These are phyloP conservation scores for Mus caroli DNA, from an alignment of 2,797 vertebrate genomes.

Conservation along the genomic window DNA sequence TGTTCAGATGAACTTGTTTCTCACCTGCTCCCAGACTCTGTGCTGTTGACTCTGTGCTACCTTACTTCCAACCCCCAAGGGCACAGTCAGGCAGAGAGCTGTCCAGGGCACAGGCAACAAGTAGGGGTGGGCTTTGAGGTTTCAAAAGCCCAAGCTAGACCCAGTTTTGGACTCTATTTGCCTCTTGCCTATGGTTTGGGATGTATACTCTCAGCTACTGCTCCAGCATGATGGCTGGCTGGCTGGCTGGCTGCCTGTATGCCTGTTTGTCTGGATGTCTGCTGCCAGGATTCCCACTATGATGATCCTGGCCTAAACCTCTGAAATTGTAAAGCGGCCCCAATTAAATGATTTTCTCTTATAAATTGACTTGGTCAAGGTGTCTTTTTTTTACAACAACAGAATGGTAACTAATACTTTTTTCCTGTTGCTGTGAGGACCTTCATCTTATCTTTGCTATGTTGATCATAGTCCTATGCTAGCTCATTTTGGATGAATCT, in stretches of 20 bases:
- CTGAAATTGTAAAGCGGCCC: neutral
- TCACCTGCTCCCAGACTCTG: too few species aligned
- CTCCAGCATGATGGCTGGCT: neutral
- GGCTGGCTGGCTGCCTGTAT: too few species aligned
- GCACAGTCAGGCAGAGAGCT: too few species aligned
- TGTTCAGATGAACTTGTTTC: too few species aligned
- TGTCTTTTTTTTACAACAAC: neutral
- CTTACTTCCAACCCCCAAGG: too few species aligned
- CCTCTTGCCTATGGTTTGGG: neutral
- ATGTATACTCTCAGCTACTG: neutral
- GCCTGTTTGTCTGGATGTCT: neutral
- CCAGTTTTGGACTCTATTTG: neutral
- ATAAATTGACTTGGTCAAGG: neutral
- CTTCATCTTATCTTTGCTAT: neutral
- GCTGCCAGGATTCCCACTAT: neutral
- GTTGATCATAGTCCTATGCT: neutral
- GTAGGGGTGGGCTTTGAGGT: neutral
- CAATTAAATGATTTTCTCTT: neutral
- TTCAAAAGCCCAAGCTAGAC: neutral
- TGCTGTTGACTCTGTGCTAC: too few species aligned
- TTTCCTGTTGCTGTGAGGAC: neutral
- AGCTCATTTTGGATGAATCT: neutral
- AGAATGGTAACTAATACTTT: neutral
- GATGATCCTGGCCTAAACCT: neutral
- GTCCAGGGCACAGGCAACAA: too few species aligned